Percentiles rank a stretch among this genome's conserved stretches.
These are phyloP conservation scores for Caenorhabditis parvicauda DNA, from an alignment of 2,888 invertebrate genomes.

Conservation along the genomic window DNA sequence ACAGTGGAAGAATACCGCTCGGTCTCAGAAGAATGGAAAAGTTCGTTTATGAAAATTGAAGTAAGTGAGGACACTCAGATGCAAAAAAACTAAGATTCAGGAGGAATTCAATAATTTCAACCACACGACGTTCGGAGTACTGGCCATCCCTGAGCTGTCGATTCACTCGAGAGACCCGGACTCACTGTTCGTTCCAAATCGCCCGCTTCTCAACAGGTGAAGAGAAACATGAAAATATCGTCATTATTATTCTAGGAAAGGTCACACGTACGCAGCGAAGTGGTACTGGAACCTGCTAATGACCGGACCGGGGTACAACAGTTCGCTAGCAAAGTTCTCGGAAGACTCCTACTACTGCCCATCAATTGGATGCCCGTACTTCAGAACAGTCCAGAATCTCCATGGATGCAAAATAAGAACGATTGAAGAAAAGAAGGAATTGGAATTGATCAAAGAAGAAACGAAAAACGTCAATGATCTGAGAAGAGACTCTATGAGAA, in stretches of 20 bases:
- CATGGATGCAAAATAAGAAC: conserved; percentile 43
- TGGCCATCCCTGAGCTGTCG: conserved; percentile 49
- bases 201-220: conserved; percentile 49
- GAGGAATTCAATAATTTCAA: conserved; percentile 48
- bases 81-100: conserved; percentile 12
- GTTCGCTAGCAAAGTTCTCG: conserved; percentile 42
- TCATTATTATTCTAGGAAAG: conserved; percentile 34
- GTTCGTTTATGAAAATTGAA: conserved; percentile 38
- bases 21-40: conserved; percentile 47
- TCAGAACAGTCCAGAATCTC: conserved; percentile 54
- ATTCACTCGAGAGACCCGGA: conserved; percentile 56
- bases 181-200: conserved; percentile 45
- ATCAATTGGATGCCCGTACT: conserved; percentile 55
- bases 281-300: conserved; percentile 61
- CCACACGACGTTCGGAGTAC: conserved; percentile 48
- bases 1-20: conserved; percentile 40
- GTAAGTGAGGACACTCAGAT: too few species aligned
- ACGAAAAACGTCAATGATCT: conserved; percentile 8
- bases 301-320: conserved; percentile 52
- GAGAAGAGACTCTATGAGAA: conserved; percentile 9
- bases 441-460: neutral
- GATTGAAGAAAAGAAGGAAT: conserved; percentile 28
- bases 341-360: conserved; percentile 58
- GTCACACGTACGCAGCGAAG: conserved; percentile 60
- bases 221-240: neutral